phyloP scores from a whole-genome alignment of 2,797 vertebrate genomes.

The Acipenser transmontanus region DNA sequence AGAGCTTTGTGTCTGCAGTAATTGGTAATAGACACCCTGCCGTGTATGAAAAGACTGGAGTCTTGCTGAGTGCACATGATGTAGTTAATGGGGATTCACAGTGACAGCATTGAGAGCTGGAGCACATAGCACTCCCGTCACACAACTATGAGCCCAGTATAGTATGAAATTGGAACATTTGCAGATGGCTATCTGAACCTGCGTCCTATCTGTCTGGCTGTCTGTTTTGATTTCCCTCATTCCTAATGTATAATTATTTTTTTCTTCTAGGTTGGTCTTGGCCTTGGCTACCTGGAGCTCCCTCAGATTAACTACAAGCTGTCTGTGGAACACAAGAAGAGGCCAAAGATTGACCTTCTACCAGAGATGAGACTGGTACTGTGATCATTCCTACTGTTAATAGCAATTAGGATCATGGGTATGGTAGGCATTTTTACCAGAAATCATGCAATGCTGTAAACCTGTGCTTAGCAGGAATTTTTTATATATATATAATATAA shows the following conservation, averaged over 20 bases:
- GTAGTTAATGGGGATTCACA: no score
- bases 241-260: background rate
- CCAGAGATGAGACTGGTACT: slow-evolving; percentile 86
- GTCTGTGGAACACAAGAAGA: slow-evolving; percentile 90
- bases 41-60: no score
- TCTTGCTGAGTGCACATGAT: no score
- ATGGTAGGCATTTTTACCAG: background rate
- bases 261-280: slow-evolving; percentile 78
- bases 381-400: background rate
- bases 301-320: slow-evolving; percentile 97
- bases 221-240: slow-evolving; percentile 2
- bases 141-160: no score
- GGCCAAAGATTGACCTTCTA: slow-evolving; percentile 79
- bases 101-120: no score
- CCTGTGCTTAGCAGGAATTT: background rate
- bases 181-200: no score
- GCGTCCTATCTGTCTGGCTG: background rate
- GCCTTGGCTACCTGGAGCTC: slow-evolving; percentile 91
- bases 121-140: no score
- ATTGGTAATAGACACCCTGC: no score
- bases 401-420: background rate
- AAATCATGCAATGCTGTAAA: background rate
- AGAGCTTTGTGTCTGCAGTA: no score
- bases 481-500: no score
- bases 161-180: no score